Percentiles rank a stretch among this genome's conserved stretches.
phyloP scores from a whole-genome alignment of 2,113 vertebrate genomes.

The Plectropomus leopardus region DNA sequence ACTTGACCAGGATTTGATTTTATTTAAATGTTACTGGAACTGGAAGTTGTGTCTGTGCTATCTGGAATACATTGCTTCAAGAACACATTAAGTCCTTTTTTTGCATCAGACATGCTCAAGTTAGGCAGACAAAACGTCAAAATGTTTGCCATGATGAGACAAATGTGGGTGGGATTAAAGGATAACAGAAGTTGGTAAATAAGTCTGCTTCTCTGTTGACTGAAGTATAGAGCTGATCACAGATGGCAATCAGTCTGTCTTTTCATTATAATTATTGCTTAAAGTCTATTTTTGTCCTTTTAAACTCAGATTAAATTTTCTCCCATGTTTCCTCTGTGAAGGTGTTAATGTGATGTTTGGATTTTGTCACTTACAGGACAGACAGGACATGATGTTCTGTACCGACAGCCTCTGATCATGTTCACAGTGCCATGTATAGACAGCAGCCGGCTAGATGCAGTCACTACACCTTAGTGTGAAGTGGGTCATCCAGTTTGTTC shows the following conservation, averaged over 20 bases:
- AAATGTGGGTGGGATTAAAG: not conserved
- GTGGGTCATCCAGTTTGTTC: not conserved
- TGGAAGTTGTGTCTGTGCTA: not conserved
- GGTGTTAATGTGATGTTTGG: not conserved
- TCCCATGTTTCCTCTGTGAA: not conserved
- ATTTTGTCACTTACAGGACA: not conserved
- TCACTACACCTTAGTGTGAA: not conserved
- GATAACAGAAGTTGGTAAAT: not conserved
- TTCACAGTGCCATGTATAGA: conserved; percentile 16
- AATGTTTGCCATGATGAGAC: not conserved
- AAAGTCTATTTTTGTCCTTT: not conserved
- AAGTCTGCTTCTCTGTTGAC: not conserved
- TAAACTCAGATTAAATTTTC: not conserved
- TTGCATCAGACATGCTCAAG: not conserved
- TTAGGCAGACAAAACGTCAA: not conserved
- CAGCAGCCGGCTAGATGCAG: not conserved
- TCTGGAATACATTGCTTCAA: not conserved
- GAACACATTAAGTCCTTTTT: not conserved
- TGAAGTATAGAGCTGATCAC: not conserved
- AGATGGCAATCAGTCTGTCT: not conserved
- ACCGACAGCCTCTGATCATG: conserved; percentile 23
- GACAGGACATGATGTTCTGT: conserved; percentile 22
- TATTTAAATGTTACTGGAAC: not conserved
- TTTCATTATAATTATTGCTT: not conserved
- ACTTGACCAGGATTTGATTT: not conserved